Conservation (phyloP, 2,797 vertebrate genomes). For the Pygocentrus nattereri region DNA sequence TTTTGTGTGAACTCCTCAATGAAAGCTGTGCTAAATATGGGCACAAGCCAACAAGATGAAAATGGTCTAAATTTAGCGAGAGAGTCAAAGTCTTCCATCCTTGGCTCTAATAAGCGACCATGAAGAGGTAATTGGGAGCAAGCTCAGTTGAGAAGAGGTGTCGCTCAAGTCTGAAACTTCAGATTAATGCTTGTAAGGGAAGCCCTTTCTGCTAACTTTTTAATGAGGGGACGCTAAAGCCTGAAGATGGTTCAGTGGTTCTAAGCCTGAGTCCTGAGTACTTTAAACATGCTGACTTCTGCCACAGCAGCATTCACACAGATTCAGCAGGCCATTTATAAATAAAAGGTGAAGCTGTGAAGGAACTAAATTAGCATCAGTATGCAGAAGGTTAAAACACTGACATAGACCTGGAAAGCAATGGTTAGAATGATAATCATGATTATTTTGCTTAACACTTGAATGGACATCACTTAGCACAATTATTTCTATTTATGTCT, state of each 20-base stretch:
- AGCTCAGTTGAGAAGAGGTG: constrained; percentile 32
- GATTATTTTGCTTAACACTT: no score
- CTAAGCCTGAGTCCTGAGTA: neutral
- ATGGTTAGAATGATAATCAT: no score
- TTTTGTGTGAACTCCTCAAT: constrained; percentile 28
- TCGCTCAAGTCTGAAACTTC: constrained; percentile 55
- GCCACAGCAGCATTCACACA: constrained; percentile 4
- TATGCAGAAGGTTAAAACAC: neutral
- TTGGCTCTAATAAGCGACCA: constrained; percentile 46
- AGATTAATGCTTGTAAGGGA: constrained; percentile 54
- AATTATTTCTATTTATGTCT: no score
- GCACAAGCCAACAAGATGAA: constrained; percentile 24
- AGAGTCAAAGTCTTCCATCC: constrained; percentile 29
- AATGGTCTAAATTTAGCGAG: constrained; percentile 42
- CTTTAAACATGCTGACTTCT: constrained; percentile 6
- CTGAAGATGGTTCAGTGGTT: constrained; percentile 40
- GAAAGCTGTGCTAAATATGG: constrained; percentile 63
- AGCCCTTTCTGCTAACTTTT: constrained; percentile 61
- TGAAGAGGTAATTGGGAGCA: constrained; percentile 47
- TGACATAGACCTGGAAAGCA: neutral
- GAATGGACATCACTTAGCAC: no score
- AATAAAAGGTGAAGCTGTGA: neutral
- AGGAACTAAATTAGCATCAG: constrained; percentile 11
- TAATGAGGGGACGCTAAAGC: constrained; percentile 62
- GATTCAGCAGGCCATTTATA: constrained; percentile 7